Evolutionary conservation across 2,113 vertebrate genomes (phyloP).

Genomic region (Proteles cristata): DNA sequence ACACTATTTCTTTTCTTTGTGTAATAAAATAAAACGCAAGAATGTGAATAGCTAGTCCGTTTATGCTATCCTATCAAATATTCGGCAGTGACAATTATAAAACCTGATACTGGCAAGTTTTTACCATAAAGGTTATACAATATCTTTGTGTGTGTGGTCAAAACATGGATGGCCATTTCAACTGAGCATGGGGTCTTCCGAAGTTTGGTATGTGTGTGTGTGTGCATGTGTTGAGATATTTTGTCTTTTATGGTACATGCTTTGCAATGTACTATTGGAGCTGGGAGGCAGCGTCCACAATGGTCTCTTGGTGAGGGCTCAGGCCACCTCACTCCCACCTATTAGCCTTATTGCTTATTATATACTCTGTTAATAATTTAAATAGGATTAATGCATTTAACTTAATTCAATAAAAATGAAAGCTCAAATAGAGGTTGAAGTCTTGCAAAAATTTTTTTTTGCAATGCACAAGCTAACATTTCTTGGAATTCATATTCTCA

Average conservation of each 20-base stretch:
- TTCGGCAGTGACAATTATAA: background rate
- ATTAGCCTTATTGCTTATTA: background rate
- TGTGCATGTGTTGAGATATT: background rate
- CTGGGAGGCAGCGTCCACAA: background rate
- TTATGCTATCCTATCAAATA: background rate
- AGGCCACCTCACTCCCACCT: background rate
- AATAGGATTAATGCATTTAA: background rate
- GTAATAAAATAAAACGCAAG: background rate
- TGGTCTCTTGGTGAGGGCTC: background rate
- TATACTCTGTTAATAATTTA: background rate
- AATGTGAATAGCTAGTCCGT: background rate
- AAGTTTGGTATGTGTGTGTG: background rate
- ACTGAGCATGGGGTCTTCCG: background rate
- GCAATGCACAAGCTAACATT: background rate
- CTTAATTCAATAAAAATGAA: slow-evolving; percentile 42
- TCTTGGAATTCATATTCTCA: background rate
- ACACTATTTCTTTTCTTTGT: background rate
- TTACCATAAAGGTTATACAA: background rate
- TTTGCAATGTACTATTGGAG: background rate
- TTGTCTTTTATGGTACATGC: background rate
- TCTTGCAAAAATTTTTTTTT: background rate
- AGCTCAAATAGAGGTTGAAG: background rate
- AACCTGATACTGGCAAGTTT: background rate
- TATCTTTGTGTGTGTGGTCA: background rate
- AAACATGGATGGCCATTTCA: background rate